phyloP scores from a whole-genome alignment of 2,797 vertebrate species.

The Vultur gryphus region DNA sequence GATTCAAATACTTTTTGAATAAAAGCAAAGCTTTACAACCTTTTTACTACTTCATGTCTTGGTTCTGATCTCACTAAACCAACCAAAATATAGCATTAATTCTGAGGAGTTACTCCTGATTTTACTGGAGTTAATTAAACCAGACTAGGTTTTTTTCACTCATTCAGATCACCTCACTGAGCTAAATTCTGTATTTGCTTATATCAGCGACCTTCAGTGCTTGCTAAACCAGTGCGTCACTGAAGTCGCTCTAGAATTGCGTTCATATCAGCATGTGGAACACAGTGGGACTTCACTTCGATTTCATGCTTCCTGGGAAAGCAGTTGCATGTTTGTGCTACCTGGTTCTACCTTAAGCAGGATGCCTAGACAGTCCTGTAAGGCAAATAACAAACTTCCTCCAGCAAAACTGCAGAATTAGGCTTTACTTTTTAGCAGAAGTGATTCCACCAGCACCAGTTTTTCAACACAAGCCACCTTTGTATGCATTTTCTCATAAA shows the following conservation, averaged over 20 bases:
- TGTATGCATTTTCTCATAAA: neutral
- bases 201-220: neutral
- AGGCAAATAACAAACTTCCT: neutral
- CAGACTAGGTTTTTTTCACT: neutral
- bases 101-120: neutral
- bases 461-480: neutral
- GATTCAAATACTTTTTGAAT: neutral
- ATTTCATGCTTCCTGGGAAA: neutral
- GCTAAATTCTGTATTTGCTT: neutral
- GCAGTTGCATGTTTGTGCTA: neutral
- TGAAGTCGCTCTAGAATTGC: neutral
- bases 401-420: neutral
- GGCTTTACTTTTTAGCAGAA: neutral
- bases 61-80: neutral
- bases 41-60: neutral
- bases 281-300: neutral
- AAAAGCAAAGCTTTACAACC: neutral
- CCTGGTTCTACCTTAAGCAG: neutral
- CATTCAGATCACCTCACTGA: neutral
- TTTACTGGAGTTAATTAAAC: neutral
- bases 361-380: neutral
- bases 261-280: fast-evolving
- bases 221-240: neutral
- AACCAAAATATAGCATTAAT: neutral
- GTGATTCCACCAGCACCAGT: neutral